Evolutionary conservation across 2,797 vertebrate genomes (phyloP).

Genomic region (Leucoraja ocellata): DNA sequence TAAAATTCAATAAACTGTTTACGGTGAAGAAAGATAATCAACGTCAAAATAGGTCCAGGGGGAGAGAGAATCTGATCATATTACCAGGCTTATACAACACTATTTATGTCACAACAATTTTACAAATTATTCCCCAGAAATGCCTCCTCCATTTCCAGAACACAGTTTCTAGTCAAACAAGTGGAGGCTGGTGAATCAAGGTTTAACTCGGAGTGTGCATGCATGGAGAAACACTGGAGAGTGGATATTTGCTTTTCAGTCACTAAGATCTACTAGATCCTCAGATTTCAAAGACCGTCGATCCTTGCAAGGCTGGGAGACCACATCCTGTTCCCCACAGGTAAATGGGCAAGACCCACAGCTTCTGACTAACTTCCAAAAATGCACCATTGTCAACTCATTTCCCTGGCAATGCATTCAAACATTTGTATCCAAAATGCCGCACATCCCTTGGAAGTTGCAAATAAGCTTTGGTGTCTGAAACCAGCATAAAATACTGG

Average conservation of each 20-base stretch:
- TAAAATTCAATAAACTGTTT: not conserved
- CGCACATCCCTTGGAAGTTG: slow-evolving; percentile 46
- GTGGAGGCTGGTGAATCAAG: not conserved
- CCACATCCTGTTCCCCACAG: not conserved
- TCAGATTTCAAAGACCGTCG: not conserved
- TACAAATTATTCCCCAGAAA: not conserved
- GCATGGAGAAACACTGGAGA: not conserved
- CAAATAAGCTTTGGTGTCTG: too few relatives aligned
- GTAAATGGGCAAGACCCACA: not conserved
- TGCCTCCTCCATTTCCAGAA: not conserved
- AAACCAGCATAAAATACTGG: too few relatives aligned
- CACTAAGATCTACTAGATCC: not conserved
- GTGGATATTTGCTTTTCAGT: not conserved
- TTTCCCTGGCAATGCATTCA: not conserved
- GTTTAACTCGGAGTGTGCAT: not conserved
- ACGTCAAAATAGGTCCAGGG: not conserved
- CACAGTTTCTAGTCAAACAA: not conserved
- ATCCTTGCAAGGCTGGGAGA: not conserved
- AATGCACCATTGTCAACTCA: not conserved
- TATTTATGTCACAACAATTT: not conserved
- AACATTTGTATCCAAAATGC: not conserved
- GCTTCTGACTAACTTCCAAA: not conserved
- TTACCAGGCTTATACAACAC: not conserved
- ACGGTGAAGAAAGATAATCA: not conserved
- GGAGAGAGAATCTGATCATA: not conserved